Percentiles rank a stretch among this genome's conserved stretches.
phyloP scores from a whole-genome alignment of 2,888 invertebrate species.

The Ochlodes sylvanus region DNA sequence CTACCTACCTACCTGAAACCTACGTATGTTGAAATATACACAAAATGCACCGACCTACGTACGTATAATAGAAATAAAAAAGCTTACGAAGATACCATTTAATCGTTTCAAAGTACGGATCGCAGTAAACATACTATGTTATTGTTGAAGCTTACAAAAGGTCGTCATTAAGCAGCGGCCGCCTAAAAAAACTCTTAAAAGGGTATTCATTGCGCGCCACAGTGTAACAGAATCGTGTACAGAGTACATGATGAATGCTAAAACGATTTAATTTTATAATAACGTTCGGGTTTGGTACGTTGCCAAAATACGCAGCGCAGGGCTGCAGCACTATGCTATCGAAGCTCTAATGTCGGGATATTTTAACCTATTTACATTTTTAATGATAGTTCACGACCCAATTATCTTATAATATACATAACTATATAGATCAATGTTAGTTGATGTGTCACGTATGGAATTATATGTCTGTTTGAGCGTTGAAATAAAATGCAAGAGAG shows the following conservation, averaged over 20 bases:
- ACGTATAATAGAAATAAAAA: neutral
- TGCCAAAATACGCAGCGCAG: constrained; percentile 40
- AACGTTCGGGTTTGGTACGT: constrained; percentile 40
- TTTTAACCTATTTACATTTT: constrained; percentile 17
- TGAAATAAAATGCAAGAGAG: too few species aligned
- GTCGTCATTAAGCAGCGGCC: neutral
- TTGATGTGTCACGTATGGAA: too few species aligned
- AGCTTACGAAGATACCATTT: neutral
- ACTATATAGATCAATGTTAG: neutral
- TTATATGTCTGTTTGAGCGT: too few species aligned
- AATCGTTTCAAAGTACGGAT: neutral
- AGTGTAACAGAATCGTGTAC: constrained; percentile 24
- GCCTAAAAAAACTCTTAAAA: constrained; percentile 11
- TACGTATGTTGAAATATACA: too few species aligned
- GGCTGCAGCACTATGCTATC: constrained; percentile 17
- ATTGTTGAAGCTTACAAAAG: neutral
- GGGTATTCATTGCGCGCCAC: neutral
- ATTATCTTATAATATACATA: constrained; percentile 8
- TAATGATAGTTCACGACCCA: constrained; percentile 23
- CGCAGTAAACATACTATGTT: neutral
- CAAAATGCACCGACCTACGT: too few species aligned
- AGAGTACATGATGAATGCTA: constrained; percentile 34
- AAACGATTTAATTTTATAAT: constrained; percentile 41
- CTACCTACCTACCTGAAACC: too few species aligned
- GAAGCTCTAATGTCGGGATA: constrained; percentile 11